A percentile compares a stretch with the other conserved stretches of the same genome.
These are phyloP conservation scores for Zaprionus capensis DNA, from an alignment of 1,140 invertebrate species.

Conservation along the genomic window DNA sequence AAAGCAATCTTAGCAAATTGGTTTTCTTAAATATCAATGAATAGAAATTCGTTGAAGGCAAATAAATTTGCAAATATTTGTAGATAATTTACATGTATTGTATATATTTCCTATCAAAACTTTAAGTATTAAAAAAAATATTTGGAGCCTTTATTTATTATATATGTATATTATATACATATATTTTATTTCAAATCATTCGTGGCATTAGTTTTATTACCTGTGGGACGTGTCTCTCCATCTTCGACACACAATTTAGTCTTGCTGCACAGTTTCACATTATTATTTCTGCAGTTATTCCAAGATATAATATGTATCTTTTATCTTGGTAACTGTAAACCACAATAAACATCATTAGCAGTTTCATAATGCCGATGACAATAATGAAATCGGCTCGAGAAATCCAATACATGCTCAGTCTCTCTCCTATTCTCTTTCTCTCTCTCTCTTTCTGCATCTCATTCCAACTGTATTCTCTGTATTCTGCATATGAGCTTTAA, in stretches of 20 bases:
- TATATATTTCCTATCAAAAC: too few relatives aligned
- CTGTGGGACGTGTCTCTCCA: background rate
- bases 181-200: background rate
- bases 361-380: background rate
- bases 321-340: background rate
- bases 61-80: too few relatives aligned
- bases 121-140: too few relatives aligned
- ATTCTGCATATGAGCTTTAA: slow-evolving; percentile 4
- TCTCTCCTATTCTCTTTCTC: background rate
- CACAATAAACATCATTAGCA: slow-evolving; percentile 3
- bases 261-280: background rate
- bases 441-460: background rate
- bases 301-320: background rate
- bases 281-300: background rate
- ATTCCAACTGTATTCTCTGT: background rate
- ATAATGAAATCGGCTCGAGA: background rate
- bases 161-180: background rate
- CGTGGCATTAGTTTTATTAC: background rate
- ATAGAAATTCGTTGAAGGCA: background rate
- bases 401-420: background rate
- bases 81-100: too few relatives aligned
- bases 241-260: background rate
- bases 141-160: too few relatives aligned
- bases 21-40: background rate
- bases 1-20: background rate